Evolutionary conservation across 2,113 vertebrate species (phyloP).

Genomic region (Pardalotus punctatus): DNA sequence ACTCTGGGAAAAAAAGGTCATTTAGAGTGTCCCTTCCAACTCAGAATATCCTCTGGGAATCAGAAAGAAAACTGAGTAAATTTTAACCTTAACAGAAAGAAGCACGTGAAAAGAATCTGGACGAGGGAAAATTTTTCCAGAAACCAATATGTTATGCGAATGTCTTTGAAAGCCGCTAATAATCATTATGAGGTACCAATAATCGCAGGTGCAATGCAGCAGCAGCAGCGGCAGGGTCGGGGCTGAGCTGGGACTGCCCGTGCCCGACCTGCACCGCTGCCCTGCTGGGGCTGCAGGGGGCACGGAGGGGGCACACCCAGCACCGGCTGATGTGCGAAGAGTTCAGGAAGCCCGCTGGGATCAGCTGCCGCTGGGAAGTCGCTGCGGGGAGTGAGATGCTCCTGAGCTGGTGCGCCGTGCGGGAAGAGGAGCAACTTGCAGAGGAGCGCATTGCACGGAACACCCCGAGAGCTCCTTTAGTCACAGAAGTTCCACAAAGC

Average conservation of each 20-base stretch:
- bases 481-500: background rate
- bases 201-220: rapidly evolving
- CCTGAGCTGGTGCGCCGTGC: background rate
- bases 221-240: background rate
- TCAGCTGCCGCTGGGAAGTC: background rate
- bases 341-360: background rate
- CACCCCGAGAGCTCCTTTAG: background rate
- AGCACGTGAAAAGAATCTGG: background rate
- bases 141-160: background rate
- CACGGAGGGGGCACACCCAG: no score
- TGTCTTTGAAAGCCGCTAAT: background rate
- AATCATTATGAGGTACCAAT: rapidly evolving
- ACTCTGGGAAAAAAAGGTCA: background rate
- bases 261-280: background rate
- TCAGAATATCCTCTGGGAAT: background rate
- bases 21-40: background rate
- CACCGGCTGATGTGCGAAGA: background rate
- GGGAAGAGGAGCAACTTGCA: background rate
- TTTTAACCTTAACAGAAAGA: background rate
- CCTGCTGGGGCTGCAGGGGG: rapidly evolving
- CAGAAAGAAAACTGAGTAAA: background rate
- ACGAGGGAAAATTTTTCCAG: background rate
- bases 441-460: rapidly evolving
- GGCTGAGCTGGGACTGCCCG: background rate
- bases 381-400: background rate